A percentile compares a stretch with the other conserved stretches of the same genome.
These are phyloP conservation scores for Odontocerum albicorne DNA, from an alignment of 2,888 invertebrate species.

Conservation along the genomic window DNA sequence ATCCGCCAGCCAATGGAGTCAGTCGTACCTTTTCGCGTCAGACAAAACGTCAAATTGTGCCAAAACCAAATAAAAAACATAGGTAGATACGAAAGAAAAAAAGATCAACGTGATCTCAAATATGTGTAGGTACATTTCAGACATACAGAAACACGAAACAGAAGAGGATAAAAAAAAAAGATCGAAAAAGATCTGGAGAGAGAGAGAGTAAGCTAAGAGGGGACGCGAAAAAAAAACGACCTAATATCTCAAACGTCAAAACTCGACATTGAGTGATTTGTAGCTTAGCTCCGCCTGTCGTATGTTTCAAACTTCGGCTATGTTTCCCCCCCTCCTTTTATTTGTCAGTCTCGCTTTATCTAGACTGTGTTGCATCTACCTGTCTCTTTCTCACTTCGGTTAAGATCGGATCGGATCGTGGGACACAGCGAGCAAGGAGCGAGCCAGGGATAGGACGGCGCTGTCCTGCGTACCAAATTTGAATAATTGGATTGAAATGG, in stretches of 20 bases:
- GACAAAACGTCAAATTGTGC: too few relatives aligned
- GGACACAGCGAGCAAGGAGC: conserved; percentile 25
- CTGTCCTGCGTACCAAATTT: conserved; percentile 18
- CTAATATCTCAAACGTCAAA: conserved; percentile 64
- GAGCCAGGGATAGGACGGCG: conserved; percentile 25
- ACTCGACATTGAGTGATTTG: conserved; percentile 63
- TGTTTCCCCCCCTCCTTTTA: conserved; percentile 40
- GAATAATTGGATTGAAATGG: too few relatives aligned
- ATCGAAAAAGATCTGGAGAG: conserved; percentile 12
- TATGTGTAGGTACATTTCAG: too few relatives aligned
- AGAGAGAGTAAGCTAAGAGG: conserved; percentile 10
- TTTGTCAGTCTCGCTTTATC: conserved; percentile 14
- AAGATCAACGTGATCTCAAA: too few relatives aligned
- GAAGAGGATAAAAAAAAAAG: conserved; percentile 9
- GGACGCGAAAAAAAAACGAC: conserved; percentile 49
- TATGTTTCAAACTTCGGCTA: conserved; percentile 59
- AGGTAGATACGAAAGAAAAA: too few relatives aligned
- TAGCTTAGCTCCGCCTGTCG: conserved; percentile 63
- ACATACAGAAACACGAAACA: conserved; percentile 7
- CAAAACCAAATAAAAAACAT: too few relatives aligned
- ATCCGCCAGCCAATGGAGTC: too few relatives aligned
- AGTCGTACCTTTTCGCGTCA: too few relatives aligned
- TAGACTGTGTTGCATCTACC: conserved; percentile 3
- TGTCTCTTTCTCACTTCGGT: conserved; percentile 23
- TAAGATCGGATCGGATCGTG: conserved; percentile 30